Percentiles rank a stretch among this genome's conserved stretches.
These are phyloP conservation scores for Ceratotherium simum DNA, from an alignment of 2,113 vertebrate species.

Conservation along the genomic window DNA sequence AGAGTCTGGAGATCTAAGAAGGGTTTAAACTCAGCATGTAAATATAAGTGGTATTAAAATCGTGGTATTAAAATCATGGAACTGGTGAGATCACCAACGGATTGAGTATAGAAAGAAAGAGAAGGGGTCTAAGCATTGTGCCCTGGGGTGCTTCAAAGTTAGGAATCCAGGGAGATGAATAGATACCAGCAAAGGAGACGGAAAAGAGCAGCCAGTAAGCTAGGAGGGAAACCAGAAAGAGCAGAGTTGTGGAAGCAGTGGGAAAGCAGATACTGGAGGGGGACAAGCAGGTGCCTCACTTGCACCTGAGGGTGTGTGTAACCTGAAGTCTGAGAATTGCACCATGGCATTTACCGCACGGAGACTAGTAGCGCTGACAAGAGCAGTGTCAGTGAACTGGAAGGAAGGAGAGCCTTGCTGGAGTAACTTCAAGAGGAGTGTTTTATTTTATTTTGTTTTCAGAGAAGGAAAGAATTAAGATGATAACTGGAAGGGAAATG, in stretches of 20 bases:
- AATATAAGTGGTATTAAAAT: not conserved
- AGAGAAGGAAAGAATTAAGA: conserved; percentile 9
- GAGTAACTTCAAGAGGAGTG: not conserved
- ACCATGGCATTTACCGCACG: not conserved
- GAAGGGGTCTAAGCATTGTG: not conserved
- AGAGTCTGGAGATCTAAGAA: not conserved
- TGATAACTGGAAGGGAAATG: not conserved
- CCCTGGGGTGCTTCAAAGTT: not conserved
- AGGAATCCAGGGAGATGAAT: not conserved
- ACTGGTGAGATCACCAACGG: not conserved
- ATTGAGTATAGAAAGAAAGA: not conserved
- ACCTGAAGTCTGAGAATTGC: not conserved
- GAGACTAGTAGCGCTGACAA: not conserved
- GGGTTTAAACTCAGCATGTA: not conserved
- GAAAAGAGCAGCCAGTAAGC: not conserved
- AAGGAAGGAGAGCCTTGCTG: not conserved
- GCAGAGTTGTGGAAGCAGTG: not conserved
- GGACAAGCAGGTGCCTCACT: not conserved
- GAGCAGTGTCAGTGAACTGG: not conserved
- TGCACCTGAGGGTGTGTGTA: not conserved
- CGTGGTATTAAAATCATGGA: not conserved
- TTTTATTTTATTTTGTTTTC: not conserved
- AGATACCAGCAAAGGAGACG: not conserved
- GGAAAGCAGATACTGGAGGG: not conserved
- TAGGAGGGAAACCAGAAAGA: not conserved